Percentiles rank a stretch among this genome's conserved stretches.
phyloP scores from a whole-genome alignment of 2,888 invertebrate species.

The Daptonema setosum region DNA sequence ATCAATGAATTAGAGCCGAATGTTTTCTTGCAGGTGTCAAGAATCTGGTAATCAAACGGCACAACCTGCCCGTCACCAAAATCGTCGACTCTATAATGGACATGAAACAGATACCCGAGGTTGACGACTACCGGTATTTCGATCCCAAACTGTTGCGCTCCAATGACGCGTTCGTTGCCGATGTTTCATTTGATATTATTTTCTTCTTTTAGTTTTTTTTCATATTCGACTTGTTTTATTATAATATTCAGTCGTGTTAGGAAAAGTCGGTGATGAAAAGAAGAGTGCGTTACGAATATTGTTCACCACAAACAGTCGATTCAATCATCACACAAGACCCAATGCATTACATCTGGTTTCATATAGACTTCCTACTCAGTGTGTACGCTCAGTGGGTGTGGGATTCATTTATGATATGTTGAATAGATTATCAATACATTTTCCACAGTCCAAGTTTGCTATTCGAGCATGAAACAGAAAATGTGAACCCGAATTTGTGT shows the following conservation, averaged over 20 bases:
- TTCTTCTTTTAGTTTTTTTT: slow-evolving; percentile 6
- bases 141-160: slow-evolving; percentile 74
- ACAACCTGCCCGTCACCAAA: slow-evolving; percentile 32
- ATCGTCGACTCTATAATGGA: slow-evolving; percentile 74
- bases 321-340: too few relatives aligned
- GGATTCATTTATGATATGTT: too few relatives aligned
- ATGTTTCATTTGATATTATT: too few relatives aligned
- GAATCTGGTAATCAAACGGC: slow-evolving; percentile 90
- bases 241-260: slow-evolving; percentile 3
- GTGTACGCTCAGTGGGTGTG: too few relatives aligned
- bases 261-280: too few relatives aligned
- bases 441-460: too few relatives aligned
- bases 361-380: too few relatives aligned
- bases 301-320: neutral
- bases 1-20: neutral
- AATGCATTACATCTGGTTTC: too few relatives aligned
- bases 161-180: neutral
- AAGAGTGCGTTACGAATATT: neutral
- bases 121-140: slow-evolving; percentile 70
- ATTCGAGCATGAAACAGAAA: too few relatives aligned
- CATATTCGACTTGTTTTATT: slow-evolving; percentile 7
- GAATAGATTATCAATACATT: too few relatives aligned
- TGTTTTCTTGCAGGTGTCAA: slow-evolving; percentile 14
- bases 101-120: slow-evolving; percentile 48
- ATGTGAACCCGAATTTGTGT: too few relatives aligned